A percentile compares a stretch with the other conserved stretches of the same genome.
These are phyloP conservation scores for Xanthia togata DNA, from an alignment of 2,888 invertebrate genomes.

Conservation along the genomic window DNA sequence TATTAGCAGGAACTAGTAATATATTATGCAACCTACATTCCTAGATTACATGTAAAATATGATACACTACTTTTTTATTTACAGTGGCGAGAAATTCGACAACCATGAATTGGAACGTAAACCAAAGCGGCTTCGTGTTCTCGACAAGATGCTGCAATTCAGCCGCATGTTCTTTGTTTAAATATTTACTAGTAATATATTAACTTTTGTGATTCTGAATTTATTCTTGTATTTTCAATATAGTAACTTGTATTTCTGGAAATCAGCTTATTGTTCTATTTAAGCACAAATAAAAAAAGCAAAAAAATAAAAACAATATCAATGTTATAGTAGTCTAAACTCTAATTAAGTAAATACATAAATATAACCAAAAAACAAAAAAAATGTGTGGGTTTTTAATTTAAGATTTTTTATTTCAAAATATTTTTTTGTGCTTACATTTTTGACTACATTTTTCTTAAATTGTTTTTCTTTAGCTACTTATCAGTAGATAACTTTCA, in stretches of 20 bases:
- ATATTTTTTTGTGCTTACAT: neutral
- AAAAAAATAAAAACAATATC: neutral
- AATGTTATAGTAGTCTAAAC: neutral
- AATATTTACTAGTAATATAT: conserved; percentile 54
- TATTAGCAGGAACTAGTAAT: neutral
- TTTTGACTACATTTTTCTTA: neutral
- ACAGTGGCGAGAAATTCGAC: conserved; percentile 85
- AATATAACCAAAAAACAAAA: conserved; percentile 4
- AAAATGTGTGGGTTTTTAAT: neutral
- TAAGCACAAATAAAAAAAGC: neutral
- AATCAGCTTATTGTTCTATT: conserved; percentile 10
- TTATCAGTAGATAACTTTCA: neutral
- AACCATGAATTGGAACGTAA: conserved; percentile 85
- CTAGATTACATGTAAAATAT: neutral
- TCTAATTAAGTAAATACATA: neutral
- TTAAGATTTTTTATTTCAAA: neutral
- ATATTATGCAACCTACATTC: neutral
- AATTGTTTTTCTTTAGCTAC: neutral
- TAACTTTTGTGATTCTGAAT: conserved; percentile 10
- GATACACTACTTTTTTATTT: conserved; percentile 60
- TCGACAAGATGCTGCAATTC: conserved; percentile 87
- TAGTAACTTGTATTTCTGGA: conserved; percentile 1
- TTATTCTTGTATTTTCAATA: conserved; percentile 18
- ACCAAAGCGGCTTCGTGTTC: conserved; percentile 88
- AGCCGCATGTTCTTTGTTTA: conserved; percentile 94